phyloP scores from a whole-genome alignment of 2,113 vertebrate genomes.

The Asarcornis scutulata region DNA sequence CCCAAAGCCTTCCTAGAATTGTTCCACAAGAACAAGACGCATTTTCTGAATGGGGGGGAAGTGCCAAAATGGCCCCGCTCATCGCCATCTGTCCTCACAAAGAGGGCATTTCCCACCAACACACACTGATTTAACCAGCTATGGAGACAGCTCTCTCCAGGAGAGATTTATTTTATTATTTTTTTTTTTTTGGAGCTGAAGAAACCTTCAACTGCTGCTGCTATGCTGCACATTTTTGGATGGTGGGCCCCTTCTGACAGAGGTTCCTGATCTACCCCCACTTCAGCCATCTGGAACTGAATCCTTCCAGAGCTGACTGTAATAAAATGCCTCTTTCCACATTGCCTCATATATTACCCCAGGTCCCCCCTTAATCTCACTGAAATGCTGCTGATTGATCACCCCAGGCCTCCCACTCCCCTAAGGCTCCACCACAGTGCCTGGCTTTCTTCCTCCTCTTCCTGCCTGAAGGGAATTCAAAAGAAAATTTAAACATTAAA shows the following conservation, averaged over 20 bases:
- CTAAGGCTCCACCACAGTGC: background rate
- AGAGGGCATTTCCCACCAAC: background rate
- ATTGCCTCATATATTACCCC: background rate
- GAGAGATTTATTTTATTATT: background rate
- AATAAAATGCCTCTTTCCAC: background rate
- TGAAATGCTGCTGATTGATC: conserved; percentile 1
- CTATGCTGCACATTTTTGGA: background rate
- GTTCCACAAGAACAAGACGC: background rate
- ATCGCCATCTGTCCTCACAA: background rate
- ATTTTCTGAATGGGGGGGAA: background rate
- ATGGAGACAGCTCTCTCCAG: background rate
- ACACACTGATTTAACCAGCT: background rate
- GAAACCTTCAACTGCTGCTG: background rate
- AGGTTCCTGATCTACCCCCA: background rate
- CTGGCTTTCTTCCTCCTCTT: background rate
- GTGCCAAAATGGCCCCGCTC: background rate
- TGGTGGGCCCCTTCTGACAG: background rate
- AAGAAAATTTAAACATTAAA: background rate
- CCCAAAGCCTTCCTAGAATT: background rate
- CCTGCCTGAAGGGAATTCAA: background rate
- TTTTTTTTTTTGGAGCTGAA: background rate
- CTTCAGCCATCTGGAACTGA: background rate
- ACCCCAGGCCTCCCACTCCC: background rate
- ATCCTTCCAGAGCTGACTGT: background rate
- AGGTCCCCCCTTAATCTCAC: background rate